A percentile compares a stretch with the other conserved stretches of the same genome.
These are phyloP conservation scores for Ruditapes philippinarum DNA, from an alignment of 1,140 invertebrate species.

Conservation along the genomic window DNA sequence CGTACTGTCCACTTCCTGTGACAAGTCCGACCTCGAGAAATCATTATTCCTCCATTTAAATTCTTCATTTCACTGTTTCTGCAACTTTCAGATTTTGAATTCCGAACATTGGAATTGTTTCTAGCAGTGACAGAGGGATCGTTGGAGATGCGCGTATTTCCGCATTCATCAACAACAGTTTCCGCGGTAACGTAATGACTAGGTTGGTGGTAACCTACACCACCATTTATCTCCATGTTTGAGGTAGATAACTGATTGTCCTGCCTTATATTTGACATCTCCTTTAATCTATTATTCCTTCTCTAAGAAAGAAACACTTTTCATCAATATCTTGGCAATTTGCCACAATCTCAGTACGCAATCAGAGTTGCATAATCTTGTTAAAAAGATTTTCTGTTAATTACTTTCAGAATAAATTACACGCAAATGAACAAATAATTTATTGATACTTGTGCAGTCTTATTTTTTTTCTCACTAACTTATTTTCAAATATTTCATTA, in stretches of 20 bases:
- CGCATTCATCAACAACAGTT: not conserved
- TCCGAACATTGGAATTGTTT: not conserved
- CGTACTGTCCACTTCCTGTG: not conserved
- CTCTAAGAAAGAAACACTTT: too few species aligned
- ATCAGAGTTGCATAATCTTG: too few species aligned
- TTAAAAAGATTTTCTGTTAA: too few species aligned
- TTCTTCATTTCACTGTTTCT: not conserved
- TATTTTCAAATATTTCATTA: too few species aligned
- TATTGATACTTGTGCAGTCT: too few species aligned
- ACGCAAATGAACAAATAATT: too few species aligned
- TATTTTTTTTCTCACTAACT: too few species aligned
- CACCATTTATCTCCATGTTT: slow-evolving; percentile 27
- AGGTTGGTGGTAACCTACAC: slow-evolving; percentile 33
- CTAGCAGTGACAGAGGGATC: not conserved
- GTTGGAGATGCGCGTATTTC: not conserved
- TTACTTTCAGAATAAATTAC: too few species aligned
- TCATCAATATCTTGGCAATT: too few species aligned
- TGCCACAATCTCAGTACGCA: too few species aligned
- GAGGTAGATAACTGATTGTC: slow-evolving; percentile 24
- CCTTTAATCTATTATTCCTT: not conserved
- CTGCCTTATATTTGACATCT: slow-evolving; percentile 18
- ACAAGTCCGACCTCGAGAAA: not conserved
- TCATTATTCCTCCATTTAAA: not conserved
- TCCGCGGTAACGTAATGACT: slow-evolving; percentile 41
- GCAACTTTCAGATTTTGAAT: not conserved